These are phyloP conservation scores for Machimus rusticus DNA, from an alignment of 2,888 invertebrate species.

Conservation along the genomic window DNA sequence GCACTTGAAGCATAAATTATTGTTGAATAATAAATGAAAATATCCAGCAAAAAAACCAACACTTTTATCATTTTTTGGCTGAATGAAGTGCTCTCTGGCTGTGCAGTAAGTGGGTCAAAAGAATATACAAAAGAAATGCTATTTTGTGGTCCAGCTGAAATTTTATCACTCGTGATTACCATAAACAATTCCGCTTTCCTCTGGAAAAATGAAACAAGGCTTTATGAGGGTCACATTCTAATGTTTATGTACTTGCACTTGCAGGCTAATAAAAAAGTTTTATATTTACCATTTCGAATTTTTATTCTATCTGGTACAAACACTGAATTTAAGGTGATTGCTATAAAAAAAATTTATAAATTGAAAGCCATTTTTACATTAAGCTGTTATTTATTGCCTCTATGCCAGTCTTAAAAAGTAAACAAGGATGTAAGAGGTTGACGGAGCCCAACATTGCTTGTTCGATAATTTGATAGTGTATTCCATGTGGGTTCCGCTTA, in stretches of 20 bases:
- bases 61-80: background rate
- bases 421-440: background rate
- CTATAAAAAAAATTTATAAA: background rate
- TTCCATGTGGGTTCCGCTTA: too few relatives aligned
- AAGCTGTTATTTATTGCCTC: too few relatives aligned
- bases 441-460: too few relatives aligned
- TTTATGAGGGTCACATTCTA: background rate
- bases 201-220: background rate
- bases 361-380: too few relatives aligned
- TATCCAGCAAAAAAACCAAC: background rate
- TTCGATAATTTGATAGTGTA: too few relatives aligned
- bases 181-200: background rate
- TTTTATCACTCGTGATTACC: background rate
- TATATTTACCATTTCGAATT: background rate
- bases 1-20: background rate
- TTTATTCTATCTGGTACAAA: background rate
- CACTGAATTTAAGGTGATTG: background rate
- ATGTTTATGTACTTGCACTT: background rate
- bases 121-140: background rate
- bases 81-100: background rate
- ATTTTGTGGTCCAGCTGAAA: background rate
- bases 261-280: background rate
- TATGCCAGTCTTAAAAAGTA: too few relatives aligned
- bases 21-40: background rate
- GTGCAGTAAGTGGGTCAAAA: background rate